Conservation (phyloP, 2,113 vertebrate species). For the Suncus etruscus region DNA sequence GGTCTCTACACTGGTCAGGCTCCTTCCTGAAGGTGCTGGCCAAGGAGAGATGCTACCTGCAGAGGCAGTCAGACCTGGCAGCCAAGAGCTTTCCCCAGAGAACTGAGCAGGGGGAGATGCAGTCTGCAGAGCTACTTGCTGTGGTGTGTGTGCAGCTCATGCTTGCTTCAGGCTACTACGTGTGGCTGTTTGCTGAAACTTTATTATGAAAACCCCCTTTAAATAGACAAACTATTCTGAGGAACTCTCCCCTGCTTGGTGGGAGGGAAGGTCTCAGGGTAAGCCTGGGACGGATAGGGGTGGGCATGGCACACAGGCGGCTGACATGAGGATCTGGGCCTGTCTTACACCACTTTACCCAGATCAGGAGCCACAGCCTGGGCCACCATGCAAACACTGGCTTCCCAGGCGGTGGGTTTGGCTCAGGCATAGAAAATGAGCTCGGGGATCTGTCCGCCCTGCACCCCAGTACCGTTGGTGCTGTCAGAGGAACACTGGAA, state of each 20-base stretch:
- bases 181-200: background rate
- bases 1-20: too few relatives aligned
- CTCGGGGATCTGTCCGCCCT: constrained; percentile 98
- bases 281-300: background rate
- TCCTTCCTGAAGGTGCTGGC: too few relatives aligned
- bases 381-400: too few relatives aligned
- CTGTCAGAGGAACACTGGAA: constrained; percentile 99
- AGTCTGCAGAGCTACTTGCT: too few relatives aligned
- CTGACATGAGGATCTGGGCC: background rate
- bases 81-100: too few relatives aligned
- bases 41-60: background rate
- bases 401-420: too few relatives aligned
- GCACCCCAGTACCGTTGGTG: constrained; percentile 98
- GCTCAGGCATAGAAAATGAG: constrained; percentile 97
- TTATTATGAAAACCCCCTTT: constrained; percentile 62
- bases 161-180: background rate
- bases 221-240: constrained; percentile 10
- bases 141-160: background rate
- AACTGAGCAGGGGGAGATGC: too few relatives aligned
- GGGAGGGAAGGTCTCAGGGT: background rate
- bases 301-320: background rate
- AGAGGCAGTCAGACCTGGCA: too few relatives aligned
- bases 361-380: background rate
- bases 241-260: background rate
- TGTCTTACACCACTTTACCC: too few relatives aligned